phyloP scores from a whole-genome alignment of 2,797 vertebrate genomes.

The Pelochelys cantorii region DNA sequence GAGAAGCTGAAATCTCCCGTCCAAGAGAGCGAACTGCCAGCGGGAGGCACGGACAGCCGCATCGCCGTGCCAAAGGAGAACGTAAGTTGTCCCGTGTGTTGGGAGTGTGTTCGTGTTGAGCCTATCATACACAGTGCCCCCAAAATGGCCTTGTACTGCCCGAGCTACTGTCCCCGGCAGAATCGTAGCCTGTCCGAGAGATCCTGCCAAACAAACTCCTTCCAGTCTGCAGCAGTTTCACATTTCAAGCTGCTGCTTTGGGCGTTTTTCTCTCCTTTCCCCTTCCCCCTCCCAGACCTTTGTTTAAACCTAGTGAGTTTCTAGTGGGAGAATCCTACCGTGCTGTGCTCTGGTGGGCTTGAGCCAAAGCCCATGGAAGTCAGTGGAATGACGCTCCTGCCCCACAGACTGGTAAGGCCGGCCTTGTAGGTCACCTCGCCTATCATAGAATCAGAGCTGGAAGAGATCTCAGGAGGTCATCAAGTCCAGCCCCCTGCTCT shows the following conservation, averaged over 20 bases:
- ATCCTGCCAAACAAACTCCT: fast-evolving
- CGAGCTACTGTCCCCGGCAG: background rate
- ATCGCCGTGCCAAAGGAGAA: fast-evolving
- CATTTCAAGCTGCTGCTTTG: background rate
- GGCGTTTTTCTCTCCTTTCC: background rate
- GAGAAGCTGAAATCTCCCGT: background rate
- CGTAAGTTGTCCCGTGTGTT: conserved; percentile 19
- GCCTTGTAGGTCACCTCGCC: background rate
- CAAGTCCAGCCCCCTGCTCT: too few relatives aligned
- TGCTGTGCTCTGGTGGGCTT: background rate
- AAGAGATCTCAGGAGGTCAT: too few relatives aligned
- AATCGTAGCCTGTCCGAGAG: background rate
- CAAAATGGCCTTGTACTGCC: background rate
- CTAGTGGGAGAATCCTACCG: background rate
- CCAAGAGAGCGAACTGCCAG: fast-evolving
- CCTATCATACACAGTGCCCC: background rate
- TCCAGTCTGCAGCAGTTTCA: background rate
- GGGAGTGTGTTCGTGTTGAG: background rate
- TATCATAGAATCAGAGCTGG: too few relatives aligned
- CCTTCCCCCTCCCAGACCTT: fast-evolving
- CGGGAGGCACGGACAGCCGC: fast-evolving
- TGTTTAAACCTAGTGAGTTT: background rate
- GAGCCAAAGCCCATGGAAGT: background rate
- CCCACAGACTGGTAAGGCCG: background rate
- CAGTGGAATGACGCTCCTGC: too few relatives aligned